These are phyloP conservation scores for Mormyrus lacerda DNA, from an alignment of 2,113 vertebrate genomes.

Conservation along the genomic window DNA sequence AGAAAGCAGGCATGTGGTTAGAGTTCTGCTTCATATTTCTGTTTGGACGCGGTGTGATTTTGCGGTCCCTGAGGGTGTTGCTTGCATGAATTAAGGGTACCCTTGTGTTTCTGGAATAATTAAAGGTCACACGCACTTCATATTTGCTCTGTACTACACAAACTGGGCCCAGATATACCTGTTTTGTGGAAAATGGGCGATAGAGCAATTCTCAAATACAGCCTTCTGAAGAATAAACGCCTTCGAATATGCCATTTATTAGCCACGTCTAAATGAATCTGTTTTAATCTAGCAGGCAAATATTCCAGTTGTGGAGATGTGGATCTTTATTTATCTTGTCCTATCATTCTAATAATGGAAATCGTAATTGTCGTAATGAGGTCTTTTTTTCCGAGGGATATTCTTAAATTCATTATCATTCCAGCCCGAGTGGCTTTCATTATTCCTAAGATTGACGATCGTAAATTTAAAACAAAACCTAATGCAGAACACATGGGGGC, in stretches of 20 bases:
- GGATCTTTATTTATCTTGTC: conserved; percentile 20
- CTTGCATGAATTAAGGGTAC: neutral
- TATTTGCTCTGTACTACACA: neutral
- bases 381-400: conserved; percentile 50
- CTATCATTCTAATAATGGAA: conserved; percentile 51
- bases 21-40: conserved; percentile 48
- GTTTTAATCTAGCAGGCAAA: neutral
- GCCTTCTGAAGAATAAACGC: neutral
- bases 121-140: neutral
- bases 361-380: conserved; percentile 55
- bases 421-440: conserved; percentile 45
- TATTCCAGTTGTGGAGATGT: neutral
- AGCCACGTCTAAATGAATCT: too few relatives aligned
- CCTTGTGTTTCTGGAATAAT: neutral
- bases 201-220: neutral
- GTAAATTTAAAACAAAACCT: conserved; percentile 55
- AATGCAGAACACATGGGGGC: conserved; percentile 62
- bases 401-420: conserved; percentile 63
- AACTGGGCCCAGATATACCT: neutral
- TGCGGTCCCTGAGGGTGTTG: conserved; percentile 36
- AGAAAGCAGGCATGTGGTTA: conserved; percentile 60
- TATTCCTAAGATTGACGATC: conserved; percentile 38
- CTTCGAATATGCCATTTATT: neutral
- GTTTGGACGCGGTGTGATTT: conserved; percentile 42
- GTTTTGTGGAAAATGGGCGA: neutral